Conservation (phyloP, 35 echinoderm and acorn worm genomes). For the Acanthaster planci region DNA sequence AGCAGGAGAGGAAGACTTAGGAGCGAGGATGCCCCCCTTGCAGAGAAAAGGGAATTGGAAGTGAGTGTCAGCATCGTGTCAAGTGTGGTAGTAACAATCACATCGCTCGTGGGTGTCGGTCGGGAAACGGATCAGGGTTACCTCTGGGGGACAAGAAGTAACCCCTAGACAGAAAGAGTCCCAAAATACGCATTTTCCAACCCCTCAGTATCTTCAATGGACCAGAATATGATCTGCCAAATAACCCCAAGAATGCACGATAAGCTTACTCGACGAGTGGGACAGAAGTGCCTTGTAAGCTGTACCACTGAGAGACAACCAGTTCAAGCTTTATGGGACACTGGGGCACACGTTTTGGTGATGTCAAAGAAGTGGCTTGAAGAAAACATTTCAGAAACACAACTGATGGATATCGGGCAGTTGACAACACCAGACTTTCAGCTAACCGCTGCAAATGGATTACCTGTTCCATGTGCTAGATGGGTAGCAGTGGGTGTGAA, state of each 20-base stretch:
- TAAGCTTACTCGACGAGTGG: slow-evolving; percentile 40
- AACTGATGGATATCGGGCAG: slow-evolving; percentile 35
- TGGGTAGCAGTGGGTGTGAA: slow-evolving; percentile 59
- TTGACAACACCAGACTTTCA: slow-evolving; percentile 43
- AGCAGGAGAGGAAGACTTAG: background rate
- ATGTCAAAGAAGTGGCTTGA: slow-evolving; percentile 51
- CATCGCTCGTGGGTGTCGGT: slow-evolving; percentile 46
- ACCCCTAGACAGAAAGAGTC: slow-evolving; percentile 7
- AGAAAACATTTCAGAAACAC: slow-evolving; percentile 24
- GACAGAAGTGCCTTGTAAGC: slow-evolving; percentile 34
- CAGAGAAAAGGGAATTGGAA: background rate
- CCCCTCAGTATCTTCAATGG: no score
- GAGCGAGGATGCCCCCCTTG: slow-evolving; percentile 51
- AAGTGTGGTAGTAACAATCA: slow-evolving; percentile 71
- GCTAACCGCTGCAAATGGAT: slow-evolving; percentile 69
- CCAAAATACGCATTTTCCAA: slow-evolving; percentile 15
- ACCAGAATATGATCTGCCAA: background rate
- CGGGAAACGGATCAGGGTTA: slow-evolving; percentile 53
- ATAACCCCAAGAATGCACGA: slow-evolving; percentile 18
- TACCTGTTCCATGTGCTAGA: slow-evolving; percentile 49
- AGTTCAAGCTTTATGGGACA: slow-evolving; percentile 59
- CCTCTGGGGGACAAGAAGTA: slow-evolving; percentile 38
- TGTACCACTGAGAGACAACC: slow-evolving; percentile 33
- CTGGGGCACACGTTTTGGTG: slow-evolving; percentile 69
- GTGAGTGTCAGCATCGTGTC: slow-evolving; percentile 44